Evolutionary conservation across 2,888 invertebrate genomes (phyloP).

Genomic region (Cheilosia pagana): DNA sequence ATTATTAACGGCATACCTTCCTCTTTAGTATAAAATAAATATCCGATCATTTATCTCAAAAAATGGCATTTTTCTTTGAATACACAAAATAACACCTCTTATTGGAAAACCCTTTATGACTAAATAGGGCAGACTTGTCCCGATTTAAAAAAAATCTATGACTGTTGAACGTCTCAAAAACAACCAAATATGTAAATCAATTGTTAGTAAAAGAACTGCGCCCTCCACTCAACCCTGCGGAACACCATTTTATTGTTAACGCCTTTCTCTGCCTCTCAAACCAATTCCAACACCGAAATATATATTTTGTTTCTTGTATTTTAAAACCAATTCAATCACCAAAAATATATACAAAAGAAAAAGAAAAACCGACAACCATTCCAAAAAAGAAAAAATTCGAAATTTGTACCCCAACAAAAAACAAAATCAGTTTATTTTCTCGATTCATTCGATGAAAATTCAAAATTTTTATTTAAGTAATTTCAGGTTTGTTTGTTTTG

Average conservation of each 20-base stretch:
- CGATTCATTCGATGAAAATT: constrained; percentile 62
- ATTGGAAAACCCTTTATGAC: too few species aligned
- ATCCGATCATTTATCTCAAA: too few species aligned
- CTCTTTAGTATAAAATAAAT: too few species aligned
- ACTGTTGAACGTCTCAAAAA: too few species aligned
- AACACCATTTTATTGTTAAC: not conserved
- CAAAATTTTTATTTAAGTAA: constrained; percentile 59
- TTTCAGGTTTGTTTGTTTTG: constrained; percentile 69
- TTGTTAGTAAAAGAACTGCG: constrained; percentile 32
- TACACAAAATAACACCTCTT: too few species aligned
- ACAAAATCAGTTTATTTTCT: constrained; percentile 55
- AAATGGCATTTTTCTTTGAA: too few species aligned
- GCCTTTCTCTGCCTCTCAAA: constrained; percentile 7
- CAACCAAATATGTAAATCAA: too few species aligned
- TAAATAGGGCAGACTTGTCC: too few species aligned
- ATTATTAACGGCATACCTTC: too few species aligned
- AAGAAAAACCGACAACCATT: constrained; percentile 60
- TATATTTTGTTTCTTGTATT: not conserved
- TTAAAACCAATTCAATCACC: constrained; percentile 40
- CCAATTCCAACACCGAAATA: constrained; percentile 56
- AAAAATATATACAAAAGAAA: constrained; percentile 37
- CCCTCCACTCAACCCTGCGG: constrained; percentile 1
- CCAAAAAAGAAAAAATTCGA: constrained; percentile 21
- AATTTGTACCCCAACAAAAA: constrained; percentile 36
- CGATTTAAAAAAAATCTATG: too few species aligned